phyloP scores from a whole-genome alignment of 2,888 invertebrate genomes.

The Tenthredo mesomela region DNA sequence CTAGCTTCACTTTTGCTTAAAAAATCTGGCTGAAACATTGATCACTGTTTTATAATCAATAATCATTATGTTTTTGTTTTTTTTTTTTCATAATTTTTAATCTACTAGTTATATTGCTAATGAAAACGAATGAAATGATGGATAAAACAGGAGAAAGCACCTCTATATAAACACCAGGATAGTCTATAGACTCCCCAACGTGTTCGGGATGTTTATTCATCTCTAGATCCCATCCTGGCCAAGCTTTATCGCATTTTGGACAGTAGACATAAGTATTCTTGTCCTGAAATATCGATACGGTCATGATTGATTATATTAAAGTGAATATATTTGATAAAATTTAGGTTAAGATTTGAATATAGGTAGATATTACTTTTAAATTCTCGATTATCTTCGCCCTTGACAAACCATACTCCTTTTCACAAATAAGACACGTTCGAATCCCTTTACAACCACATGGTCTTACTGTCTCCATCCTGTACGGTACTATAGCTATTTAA shows the following conservation, averaged over 20 bases:
- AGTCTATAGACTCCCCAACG: slow-evolving; percentile 81
- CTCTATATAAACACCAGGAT: slow-evolving; percentile 84
- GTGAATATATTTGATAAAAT: slow-evolving; percentile 28
- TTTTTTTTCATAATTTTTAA: no score
- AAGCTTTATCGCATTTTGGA: slow-evolving; percentile 86
- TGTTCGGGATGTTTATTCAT: slow-evolving; percentile 85
- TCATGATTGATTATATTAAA: background rate
- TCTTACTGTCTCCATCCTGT: slow-evolving; percentile 83
- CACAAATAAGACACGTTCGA: slow-evolving; percentile 93
- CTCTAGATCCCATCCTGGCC: slow-evolving; percentile 86
- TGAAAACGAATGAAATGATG: background rate
- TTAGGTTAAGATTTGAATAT: slow-evolving; percentile 34
- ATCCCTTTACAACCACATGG: slow-evolving; percentile 97
- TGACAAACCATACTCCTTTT: slow-evolving; percentile 82
- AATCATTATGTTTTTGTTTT: background rate
- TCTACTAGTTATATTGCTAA: no score
- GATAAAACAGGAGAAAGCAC: slow-evolving; percentile 65
- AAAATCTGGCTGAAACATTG: slow-evolving; percentile 84
- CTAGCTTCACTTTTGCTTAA: slow-evolving; percentile 86
- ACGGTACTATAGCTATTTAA: background rate
- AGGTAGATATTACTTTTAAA: slow-evolving; percentile 70
- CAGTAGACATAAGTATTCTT: slow-evolving; percentile 87
- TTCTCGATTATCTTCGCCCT: slow-evolving; percentile 74
- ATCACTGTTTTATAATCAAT: slow-evolving; percentile 11
- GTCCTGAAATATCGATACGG: slow-evolving; percentile 76